A percentile compares a stretch with the other conserved stretches of the same genome.
These are phyloP conservation scores for Hucho hucho DNA, from an alignment of 2,113 vertebrate species.

Conservation along the genomic window DNA sequence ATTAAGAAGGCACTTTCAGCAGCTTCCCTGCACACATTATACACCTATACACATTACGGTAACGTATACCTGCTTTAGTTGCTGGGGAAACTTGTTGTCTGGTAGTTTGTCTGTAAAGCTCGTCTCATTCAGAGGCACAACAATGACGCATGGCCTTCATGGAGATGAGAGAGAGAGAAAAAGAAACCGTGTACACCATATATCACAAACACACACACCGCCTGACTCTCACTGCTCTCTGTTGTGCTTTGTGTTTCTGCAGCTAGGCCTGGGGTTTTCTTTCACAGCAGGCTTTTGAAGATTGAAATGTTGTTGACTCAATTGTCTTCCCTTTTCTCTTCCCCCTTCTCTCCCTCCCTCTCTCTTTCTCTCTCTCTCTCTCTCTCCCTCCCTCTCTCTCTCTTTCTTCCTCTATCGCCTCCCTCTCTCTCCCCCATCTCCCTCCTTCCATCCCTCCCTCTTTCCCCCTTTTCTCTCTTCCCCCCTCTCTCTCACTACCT, in stretches of 20 bases:
- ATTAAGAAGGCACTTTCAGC: too few species aligned
- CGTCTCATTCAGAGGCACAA: conserved; percentile 5
- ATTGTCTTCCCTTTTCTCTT: not conserved
- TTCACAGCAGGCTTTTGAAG: too few species aligned
- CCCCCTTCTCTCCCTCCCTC: not conserved
- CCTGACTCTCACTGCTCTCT: not conserved
- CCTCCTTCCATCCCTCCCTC: too few species aligned
- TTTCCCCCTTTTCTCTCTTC: too few species aligned
- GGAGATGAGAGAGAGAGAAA: not conserved
- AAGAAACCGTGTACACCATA: not conserved
- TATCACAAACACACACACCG: not conserved
- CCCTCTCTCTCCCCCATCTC: not conserved
- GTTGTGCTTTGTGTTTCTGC: too few species aligned
- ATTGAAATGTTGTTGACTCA: not conserved
- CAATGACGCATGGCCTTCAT: conserved; percentile 37
- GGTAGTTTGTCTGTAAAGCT: conserved; percentile 44
- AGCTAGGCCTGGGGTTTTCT: too few species aligned
- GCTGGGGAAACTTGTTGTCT: not conserved
- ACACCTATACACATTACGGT: too few species aligned
- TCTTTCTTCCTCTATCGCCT: accelerated
- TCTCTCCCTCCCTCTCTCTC: not conserved
- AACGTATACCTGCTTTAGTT: too few species aligned
- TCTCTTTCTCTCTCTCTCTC: not conserved
- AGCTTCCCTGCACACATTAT: too few species aligned
- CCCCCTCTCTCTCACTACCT: too few species aligned